A percentile compares a stretch with the other conserved stretches of the same genome.
These are phyloP conservation scores for Anastrepha ludens DNA, from an alignment of 1,140 invertebrate genomes.

Conservation along the genomic window DNA sequence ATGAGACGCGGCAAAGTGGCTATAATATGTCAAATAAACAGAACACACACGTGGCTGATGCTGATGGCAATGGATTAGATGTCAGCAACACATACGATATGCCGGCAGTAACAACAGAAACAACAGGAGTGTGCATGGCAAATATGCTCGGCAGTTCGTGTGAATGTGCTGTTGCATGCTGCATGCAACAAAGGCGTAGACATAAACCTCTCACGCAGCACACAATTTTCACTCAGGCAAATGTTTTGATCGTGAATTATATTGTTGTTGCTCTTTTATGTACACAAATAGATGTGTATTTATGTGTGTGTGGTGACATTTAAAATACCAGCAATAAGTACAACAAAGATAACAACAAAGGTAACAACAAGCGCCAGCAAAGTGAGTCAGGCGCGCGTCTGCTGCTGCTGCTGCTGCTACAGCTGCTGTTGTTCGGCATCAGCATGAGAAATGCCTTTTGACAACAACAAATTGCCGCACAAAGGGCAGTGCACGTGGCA, in stretches of 20 bases:
- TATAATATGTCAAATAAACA: slow-evolving; percentile 43
- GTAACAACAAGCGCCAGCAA: not conserved
- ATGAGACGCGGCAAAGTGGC: slow-evolving; percentile 4
- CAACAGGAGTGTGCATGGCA: not conserved
- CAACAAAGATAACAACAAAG: not conserved
- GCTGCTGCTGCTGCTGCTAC: not conserved
- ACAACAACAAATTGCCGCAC: not conserved
- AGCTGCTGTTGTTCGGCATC: not conserved
- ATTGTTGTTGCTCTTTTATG: not conserved
- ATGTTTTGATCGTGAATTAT: not conserved
- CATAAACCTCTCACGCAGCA: not conserved
- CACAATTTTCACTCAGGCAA: not conserved
- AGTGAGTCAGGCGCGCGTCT: not conserved
- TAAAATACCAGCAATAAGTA: not conserved
- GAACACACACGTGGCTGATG: slow-evolving; percentile 29
- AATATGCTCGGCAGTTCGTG: not conserved
- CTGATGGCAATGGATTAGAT: slow-evolving; percentile 37
- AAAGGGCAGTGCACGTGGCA: not conserved
- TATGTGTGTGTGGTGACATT: slow-evolving; percentile 31
- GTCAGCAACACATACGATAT: slow-evolving; percentile 24
- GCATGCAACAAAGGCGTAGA: too few species aligned
- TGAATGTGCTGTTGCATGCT: not conserved
- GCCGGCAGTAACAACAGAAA: not conserved
- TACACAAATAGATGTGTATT: not conserved
- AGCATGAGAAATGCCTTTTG: slow-evolving; percentile 16